Evolutionary conservation across 2,113 vertebrate species (phyloP).

Genomic region (Octodon degus): DNA sequence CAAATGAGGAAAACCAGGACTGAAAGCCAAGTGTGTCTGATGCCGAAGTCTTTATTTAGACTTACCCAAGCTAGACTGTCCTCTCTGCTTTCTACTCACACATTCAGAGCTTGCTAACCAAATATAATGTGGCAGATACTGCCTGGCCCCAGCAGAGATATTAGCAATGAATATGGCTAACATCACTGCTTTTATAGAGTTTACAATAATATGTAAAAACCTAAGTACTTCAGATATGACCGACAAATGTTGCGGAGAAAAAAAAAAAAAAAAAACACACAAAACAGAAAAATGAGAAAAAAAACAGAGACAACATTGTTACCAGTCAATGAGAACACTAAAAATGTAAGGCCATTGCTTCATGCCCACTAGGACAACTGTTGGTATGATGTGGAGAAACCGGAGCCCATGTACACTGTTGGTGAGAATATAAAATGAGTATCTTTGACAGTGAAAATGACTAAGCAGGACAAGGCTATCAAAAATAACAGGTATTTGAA

Average conservation of each 20-base stretch:
- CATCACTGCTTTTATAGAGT: neutral
- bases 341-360: slow-evolving; percentile 19
- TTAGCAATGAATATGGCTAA: slow-evolving; percentile 3
- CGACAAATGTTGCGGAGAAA: neutral
- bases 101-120: slow-evolving; percentile 32
- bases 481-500: slow-evolving; percentile 55
- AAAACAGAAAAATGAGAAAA: neutral
- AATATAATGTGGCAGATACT: neutral
- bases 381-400: slow-evolving; percentile 6
- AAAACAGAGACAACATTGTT: neutral
- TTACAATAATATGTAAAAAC: slow-evolving; percentile 27
- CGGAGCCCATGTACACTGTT: neutral
- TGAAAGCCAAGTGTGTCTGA: slow-evolving; percentile 38
- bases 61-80: slow-evolving; percentile 13
- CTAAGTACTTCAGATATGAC: slow-evolving; percentile 20
- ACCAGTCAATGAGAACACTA: slow-evolving; percentile 20
- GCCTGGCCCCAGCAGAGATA: neutral
- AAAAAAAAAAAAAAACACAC: neutral
- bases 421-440: slow-evolving; percentile 14
- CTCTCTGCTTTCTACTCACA: neutral
- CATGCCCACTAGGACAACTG: neutral
- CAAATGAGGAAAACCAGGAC: slow-evolving; percentile 54
- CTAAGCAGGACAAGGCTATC: slow-evolving; percentile 15
- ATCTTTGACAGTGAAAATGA: slow-evolving; percentile 41
- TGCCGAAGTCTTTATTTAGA: neutral